phyloP scores from a whole-genome alignment of 2,797 vertebrate genomes.

The Myoxocephalus aenaeus region DNA sequence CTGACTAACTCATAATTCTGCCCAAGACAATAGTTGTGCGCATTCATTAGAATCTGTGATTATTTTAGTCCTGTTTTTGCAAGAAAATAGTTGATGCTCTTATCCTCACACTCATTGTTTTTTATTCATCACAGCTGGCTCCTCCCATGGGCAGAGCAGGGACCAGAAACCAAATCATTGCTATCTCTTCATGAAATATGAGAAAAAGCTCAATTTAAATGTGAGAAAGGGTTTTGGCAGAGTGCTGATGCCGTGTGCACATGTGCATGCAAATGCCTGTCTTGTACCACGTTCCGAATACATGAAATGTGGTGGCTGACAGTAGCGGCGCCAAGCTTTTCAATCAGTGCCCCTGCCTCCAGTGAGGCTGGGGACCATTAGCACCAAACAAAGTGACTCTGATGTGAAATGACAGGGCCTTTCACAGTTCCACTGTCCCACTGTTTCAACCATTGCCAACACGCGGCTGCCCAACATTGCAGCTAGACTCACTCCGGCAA shows the following conservation, averaged over 20 bases:
- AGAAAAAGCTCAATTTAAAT: conserved; percentile 9
- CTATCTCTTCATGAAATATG: neutral
- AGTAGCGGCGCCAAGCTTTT: conserved; percentile 41
- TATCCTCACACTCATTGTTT: neutral
- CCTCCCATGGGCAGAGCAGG: conserved; percentile 4
- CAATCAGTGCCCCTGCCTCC: conserved; percentile 65
- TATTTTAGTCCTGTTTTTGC: neutral
- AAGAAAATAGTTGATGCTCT: conserved; percentile 20
- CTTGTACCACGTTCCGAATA: conserved; percentile 14
- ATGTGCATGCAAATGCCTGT: conserved; percentile 31
- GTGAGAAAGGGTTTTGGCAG: conserved; percentile 4
- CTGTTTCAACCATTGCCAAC: conserved; percentile 60
- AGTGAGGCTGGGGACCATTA: conserved; percentile 66
- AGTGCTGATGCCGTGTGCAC: neutral
- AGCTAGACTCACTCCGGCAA: conserved; percentile 33
- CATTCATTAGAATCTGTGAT: conserved; percentile 12
- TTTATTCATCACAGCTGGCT: conserved; percentile 28
- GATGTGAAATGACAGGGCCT: conserved; percentile 78
- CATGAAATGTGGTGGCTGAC: conserved; percentile 42
- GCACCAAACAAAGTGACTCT: conserved; percentile 67
- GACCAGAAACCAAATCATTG: conserved; percentile 9
- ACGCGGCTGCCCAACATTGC: conserved; percentile 31
- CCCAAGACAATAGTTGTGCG: neutral
- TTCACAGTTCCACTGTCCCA: conserved; percentile 70
- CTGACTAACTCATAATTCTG: conserved; percentile 6